Evolutionary conservation across 2,113 vertebrate genomes (phyloP), one percentile per base, ranked within the genome.

Genomic region (Mormoops blainvillei): DNA sequence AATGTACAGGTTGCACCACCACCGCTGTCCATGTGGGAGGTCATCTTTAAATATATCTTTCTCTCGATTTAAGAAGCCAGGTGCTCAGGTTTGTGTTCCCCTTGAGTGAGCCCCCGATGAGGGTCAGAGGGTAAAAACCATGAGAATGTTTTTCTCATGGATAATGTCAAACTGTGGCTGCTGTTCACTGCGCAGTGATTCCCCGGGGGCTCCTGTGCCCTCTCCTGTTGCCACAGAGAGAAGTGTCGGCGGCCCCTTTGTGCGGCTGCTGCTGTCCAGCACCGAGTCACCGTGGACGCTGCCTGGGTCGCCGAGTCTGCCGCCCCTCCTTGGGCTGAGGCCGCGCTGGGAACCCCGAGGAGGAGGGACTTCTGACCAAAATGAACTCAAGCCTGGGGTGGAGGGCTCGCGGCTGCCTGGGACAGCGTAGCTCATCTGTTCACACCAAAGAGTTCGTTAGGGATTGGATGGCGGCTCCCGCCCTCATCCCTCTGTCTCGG

Each of bases 81-180:
- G 14, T 20, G 13, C 45, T 41, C 36, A 6, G 14, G 8, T 38
- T 24, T 43, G 54, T 11, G 31, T 3, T 56, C 52, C 26, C 48
- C 36, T 2, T 2, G 58, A 19, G 54, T 52, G 22, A 13, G 48
- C 45, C 20, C 26, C 1, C 0, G 7, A 6, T 12, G 76, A 67
- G 19, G 50, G 31, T 0, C 12, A 1, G 24, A 31, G 28, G 0
- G 43, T 54, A 14, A 41, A 58, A 43, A 20, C 70, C 61, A 4
- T 2, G 63, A 38, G 20, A 20, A 3, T 12, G 50, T 20, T 56
- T 36, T 70, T 19, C 26, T 58, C 0, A 0, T 0, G 7, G 33
- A 7, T 16, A 4, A 19, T 16, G 24, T 12, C 31, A 9, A 31
- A 1, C n/a, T 14, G 3, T 2, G 41, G 68, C 36, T 73, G 28